Percentiles rank a stretch among this genome's conserved stretches.
phyloP scores from a whole-genome alignment of 1,140 invertebrate genomes.

The Maconellicoccus hirsutus region DNA sequence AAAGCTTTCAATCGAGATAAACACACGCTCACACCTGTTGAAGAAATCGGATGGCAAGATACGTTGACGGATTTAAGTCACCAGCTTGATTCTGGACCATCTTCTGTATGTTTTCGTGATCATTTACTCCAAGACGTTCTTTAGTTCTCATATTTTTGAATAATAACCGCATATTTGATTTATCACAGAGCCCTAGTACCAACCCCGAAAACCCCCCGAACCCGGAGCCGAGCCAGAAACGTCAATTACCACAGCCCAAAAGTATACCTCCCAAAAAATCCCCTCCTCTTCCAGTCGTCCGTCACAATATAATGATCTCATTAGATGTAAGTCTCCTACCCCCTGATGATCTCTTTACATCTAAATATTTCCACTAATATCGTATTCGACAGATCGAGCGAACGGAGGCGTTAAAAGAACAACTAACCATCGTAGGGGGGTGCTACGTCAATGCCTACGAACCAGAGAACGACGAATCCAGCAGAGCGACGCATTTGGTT shows the following conservation, averaged over 20 bases:
- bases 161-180: no score
- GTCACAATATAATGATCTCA: neutral
- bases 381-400: neutral
- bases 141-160: no score
- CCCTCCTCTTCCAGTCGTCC: no score
- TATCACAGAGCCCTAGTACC: no score
- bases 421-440: neutral
- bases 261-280: no score
- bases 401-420: neutral
- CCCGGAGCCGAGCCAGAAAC: no score
- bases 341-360: neutral
- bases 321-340: neutral
- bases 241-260: no score
- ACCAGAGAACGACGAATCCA: neutral
- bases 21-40: neutral
- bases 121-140: no score
- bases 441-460: neutral
- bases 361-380: neutral
- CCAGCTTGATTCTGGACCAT: neutral
- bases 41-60: slow-evolving; percentile 10
- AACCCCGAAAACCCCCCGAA: no score
- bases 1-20: neutral
- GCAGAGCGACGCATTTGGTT: slow-evolving; percentile 59
- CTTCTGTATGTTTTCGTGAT: no score
- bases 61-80: slow-evolving; percentile 5